Percentiles rank a stretch among this genome's conserved stretches.
Evolutionary conservation across 2,113 vertebrate species (phyloP).

Genomic region (Antennarius striatus): DNA sequence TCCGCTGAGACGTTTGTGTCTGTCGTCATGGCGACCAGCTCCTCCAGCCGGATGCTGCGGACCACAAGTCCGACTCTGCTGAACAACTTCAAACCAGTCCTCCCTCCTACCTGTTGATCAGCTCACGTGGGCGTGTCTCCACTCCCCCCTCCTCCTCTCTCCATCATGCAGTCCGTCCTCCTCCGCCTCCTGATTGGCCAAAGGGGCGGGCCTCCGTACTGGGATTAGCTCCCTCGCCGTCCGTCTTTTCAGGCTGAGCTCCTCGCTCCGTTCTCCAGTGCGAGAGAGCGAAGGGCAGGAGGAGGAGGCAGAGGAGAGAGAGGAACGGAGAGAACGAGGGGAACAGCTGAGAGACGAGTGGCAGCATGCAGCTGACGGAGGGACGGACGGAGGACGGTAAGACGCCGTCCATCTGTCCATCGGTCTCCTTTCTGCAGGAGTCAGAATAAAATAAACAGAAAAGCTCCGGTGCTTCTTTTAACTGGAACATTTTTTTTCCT

Average conservation of each 20-base stretch:
- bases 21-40: too few relatives aligned
- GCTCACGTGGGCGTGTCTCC: constrained; percentile 13
- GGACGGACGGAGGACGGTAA: constrained; percentile 58
- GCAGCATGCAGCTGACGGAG: constrained; percentile 55
- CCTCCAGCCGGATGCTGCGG: too few relatives aligned
- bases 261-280: constrained; percentile 48
- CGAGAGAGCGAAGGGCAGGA: constrained; percentile 41
- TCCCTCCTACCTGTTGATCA: constrained; percentile 12
- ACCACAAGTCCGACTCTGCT: too few relatives aligned
- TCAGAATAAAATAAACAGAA: too few relatives aligned
- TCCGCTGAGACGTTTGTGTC: too few relatives aligned
- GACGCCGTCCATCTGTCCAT: not conserved
- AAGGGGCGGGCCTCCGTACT: constrained; percentile 66
- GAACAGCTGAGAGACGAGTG: constrained; percentile 55
- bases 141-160: constrained; percentile 34
- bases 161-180: constrained; percentile 17
- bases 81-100: not conserved
- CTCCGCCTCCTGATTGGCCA: constrained; percentile 69
- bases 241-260: constrained; percentile 68
- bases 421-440: not conserved
- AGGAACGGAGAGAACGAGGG: constrained; percentile 39
- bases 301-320: constrained; percentile 32
- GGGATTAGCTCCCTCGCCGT: constrained; percentile 63
- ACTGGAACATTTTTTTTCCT: too few relatives aligned
- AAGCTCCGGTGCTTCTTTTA: too few relatives aligned